Conservation (phyloP, 2,113 vertebrate genomes). For the Ranitomeya variabilis region DNA sequence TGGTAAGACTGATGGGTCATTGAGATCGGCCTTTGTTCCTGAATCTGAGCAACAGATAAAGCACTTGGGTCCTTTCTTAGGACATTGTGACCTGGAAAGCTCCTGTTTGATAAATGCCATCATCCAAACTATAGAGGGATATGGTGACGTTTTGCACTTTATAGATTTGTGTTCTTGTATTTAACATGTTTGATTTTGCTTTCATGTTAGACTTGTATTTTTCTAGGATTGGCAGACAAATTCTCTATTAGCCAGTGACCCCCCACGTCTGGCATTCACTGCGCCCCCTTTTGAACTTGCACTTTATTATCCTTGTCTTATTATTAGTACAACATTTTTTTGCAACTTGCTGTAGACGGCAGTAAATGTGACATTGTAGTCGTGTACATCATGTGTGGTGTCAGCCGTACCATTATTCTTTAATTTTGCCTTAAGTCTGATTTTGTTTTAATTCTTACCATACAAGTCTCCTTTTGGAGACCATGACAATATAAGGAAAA, state of each 20-base stretch:
- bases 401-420: background rate
- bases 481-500: background rate
- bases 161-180: background rate
- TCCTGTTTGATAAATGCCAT: background rate
- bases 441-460: background rate
- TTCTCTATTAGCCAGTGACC: background rate
- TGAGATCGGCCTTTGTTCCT: background rate
- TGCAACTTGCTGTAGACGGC: background rate
- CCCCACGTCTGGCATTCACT: background rate
- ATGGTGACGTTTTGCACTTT: background rate
- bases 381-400: background rate
- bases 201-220: background rate
- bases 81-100: background rate
- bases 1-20: background rate
- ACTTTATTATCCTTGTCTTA: constrained; percentile 68
- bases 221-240: background rate
- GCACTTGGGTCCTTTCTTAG: background rate
- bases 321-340: background rate
- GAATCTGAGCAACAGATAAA: background rate
- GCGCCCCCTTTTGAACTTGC: constrained; percentile 60
- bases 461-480: background rate
- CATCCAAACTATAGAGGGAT: background rate
- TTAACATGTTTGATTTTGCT: background rate
- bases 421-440: constrained; percentile 14
- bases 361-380: background rate